A percentile compares a stretch with the other conserved stretches of the same genome.
phyloP scores from a whole-genome alignment of 2,888 invertebrate species.

The Caenorhabditis zanzibari region DNA sequence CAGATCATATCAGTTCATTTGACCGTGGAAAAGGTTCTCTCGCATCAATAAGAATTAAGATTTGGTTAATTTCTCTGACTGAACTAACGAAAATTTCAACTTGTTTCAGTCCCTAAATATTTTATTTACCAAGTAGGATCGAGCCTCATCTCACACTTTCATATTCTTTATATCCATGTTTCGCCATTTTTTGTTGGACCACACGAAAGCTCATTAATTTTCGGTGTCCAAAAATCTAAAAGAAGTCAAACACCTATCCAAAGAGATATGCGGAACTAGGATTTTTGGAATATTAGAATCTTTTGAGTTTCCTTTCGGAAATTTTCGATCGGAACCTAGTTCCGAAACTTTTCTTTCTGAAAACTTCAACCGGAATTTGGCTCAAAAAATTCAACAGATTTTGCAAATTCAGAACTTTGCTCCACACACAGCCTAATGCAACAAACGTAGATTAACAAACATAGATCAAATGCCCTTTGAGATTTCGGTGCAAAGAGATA shows the following conservation, averaged over 20 bases:
- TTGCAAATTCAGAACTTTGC: no score
- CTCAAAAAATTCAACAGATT: no score
- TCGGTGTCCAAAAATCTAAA: slow-evolving; percentile 8
- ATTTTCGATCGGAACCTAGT: no score
- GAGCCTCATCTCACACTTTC: not conserved
- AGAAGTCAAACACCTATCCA: not conserved
- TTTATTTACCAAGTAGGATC: not conserved
- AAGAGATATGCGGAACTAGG: not conserved
- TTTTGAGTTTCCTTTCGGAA: no score
- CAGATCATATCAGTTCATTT: slow-evolving; percentile 3
- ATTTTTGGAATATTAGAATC: no score
- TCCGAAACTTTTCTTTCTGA: no score
- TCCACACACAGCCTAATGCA: no score
- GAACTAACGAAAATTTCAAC: not conserved
- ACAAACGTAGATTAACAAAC: not conserved
- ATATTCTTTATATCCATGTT: not conserved
- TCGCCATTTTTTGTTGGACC: not conserved
- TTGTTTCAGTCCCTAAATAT: not conserved
- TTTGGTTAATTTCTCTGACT: no score
- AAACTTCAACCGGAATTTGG: no score
- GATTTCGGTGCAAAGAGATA: slow-evolving; percentile 3
- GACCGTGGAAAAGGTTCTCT: not conserved
- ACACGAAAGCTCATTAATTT: slow-evolving; percentile 16
- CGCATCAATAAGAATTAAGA: not conserved
- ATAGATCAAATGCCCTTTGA: not conserved